Evolutionary conservation across 1,140 invertebrate genomes (phyloP).

Genomic region (Littorina saxatilis): DNA sequence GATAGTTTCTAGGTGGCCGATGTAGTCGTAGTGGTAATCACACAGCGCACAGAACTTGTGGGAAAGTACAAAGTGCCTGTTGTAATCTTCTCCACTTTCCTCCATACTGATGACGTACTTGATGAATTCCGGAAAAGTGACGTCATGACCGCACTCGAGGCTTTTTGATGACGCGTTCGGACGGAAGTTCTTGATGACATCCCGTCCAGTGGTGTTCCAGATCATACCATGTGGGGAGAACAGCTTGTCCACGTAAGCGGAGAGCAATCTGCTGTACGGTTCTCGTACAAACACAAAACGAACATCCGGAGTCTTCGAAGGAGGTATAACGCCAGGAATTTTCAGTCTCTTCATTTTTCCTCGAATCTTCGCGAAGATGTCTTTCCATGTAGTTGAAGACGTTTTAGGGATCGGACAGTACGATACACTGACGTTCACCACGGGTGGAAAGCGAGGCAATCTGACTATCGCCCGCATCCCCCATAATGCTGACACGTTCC

Average conservation of each 20-base stretch:
- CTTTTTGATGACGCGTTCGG: conserved; percentile 42
- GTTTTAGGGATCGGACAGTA: conserved; percentile 67
- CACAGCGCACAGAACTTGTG: conserved; percentile 64
- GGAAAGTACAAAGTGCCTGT: conserved; percentile 63
- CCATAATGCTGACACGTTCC: no score
- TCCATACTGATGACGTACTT: conserved; percentile 61
- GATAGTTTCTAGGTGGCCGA: conserved; percentile 65
- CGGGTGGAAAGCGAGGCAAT: no score
- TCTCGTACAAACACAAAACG: conserved; percentile 64
- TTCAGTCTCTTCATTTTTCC: not conserved
- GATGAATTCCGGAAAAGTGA: conserved; percentile 65
- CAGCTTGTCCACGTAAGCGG: conserved; percentile 68
- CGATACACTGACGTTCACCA: not conserved
- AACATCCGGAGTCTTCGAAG: not conserved
- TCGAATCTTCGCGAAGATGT: conserved; percentile 46
- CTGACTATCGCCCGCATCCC: no score
- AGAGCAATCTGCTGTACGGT: conserved; percentile 63
- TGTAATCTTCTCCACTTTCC: conserved; percentile 38
- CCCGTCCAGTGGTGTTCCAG: conserved; percentile 61
- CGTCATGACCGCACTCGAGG: conserved; percentile 62
- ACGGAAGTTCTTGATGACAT: conserved; percentile 55
- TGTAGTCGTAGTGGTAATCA: conserved; percentile 59
- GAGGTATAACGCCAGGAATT: not conserved
- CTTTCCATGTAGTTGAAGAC: conserved; percentile 66
- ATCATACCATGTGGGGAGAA: conserved; percentile 66